Base-by-base conservation (phyloP, 2,113 vertebrate genomes). In the Ammospiza caudacuta region DNA sequence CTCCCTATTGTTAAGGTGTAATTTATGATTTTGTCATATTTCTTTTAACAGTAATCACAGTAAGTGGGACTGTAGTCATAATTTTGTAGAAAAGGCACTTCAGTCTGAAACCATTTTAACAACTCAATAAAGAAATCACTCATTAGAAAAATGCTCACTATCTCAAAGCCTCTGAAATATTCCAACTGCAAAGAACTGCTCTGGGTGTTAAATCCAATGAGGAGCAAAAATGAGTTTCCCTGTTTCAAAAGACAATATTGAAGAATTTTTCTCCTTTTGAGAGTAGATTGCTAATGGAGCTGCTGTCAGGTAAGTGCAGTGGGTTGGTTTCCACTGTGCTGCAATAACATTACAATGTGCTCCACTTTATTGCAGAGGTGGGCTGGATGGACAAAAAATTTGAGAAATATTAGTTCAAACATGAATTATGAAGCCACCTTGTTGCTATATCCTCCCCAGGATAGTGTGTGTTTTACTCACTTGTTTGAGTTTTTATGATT, bases 151-250 rank as follows among this genome's bases (percentile, higher is more conserved):
- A 37, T 33, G 19, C 35, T 70, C 0, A 3, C 80, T 83, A 25
- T 74, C 19, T 4, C 14, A 55, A 55, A 63, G 28, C 77, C 75
- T 68, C n/a, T 80, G 52, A 64, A 80, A 76, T 76, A 59, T 43
- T 87, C 21, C 58, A 79, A 66, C 15, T 79, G 35, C 68, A 77
- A n/a, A 70, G n/a, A 80, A 59, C 35, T 92, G 33, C 58, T 92
- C 9, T 49, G 46, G 13, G 35, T 54, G 23, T 85, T 91, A 86
- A 57, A 87, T 66, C 12, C 54, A 75, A 1, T 19, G 23, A 86
- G 46, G n/a, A 91, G 22, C 57, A 94, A 83, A 52, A 64, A 57
- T n/a, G 4, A 41, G 8, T 75, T 74, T 68, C 27, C 47, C 24
- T 9, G 54, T 94, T 83, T 66, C 10, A 63, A n/a, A 73, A 70